Base-by-base conservation (phyloP, 2,888 invertebrate genomes). In the Heliconius hortense region DNA sequence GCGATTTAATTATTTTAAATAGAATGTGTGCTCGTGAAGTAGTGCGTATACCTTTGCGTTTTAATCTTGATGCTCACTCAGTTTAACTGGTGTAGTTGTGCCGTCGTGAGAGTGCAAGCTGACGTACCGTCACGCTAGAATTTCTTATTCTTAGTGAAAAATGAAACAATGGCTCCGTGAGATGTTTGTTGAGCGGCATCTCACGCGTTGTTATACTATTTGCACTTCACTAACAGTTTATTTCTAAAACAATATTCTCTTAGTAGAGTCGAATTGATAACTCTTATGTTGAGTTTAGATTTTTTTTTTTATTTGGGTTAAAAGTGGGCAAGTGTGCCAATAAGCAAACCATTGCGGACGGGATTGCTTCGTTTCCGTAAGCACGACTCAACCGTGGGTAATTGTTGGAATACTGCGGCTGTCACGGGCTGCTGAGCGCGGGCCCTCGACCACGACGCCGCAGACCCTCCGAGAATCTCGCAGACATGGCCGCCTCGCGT, bases 371-470 rank as follows among this genome's bases (percentile, higher is more conserved):
- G 87, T 87, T 87, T 90, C 87, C 86, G 87, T 85, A 84, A 87
- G 86, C 87, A 86, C 88, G 90, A 85, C 86, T 86, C 85, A 82
- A 85, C 84, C 90, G 92, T 90, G 91, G 90, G 92, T 93, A 92
- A 93, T 93, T 91, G 92, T 87, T 87, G 89, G 90, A 88, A 89
- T 90, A 90, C 88, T 86, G 87, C 88, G 88, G 87, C 85, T 90
- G 93, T 93, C 90, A 87, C 93, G 93, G 90, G 85, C 92, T 91
- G 92, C 81, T 92, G 92, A 84, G 83, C 92, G 86, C 88, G 90
- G 88, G 91, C 91, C 91, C 92, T 91, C 90, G 89, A 89, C 88
- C 90, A 90, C 87, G 84, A 86, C 90, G 90, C 84, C 86, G 80
- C 79, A 83, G 81, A 84, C 92, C 92, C 90, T 90, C 90, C 82